These are phyloP conservation scores for Choristoneura fumiferana DNA, from an alignment of 1,140 invertebrate genomes.

Conservation along the genomic window DNA sequence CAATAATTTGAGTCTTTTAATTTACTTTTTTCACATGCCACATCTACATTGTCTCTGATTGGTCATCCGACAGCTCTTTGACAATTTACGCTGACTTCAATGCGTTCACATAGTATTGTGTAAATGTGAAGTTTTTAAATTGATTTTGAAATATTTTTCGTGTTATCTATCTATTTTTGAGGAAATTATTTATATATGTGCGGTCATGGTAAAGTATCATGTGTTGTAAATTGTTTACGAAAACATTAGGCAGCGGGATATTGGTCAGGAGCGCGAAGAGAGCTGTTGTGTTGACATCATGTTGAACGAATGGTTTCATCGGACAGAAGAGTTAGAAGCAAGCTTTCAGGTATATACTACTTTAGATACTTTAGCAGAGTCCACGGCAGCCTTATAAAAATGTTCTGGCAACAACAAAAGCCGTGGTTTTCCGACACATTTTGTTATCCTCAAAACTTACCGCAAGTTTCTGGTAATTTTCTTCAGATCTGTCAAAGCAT, in stretches of 20 bases:
- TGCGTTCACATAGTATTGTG: slow-evolving; percentile 57
- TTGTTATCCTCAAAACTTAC: no score
- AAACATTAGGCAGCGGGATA: slow-evolving; percentile 35
- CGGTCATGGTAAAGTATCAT: slow-evolving; percentile 68
- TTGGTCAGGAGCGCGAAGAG: slow-evolving; percentile 42
- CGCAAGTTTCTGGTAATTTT: no score
- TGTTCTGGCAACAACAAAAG: no score
- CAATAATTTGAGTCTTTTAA: background rate
- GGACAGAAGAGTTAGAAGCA: slow-evolving; percentile 45
- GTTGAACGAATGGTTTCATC: slow-evolving; percentile 71
- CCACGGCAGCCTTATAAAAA: no score
- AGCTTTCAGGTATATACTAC: slow-evolving; percentile 52
- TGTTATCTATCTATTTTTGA: slow-evolving; percentile 67
- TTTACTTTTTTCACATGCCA: background rate
- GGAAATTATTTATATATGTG: slow-evolving; percentile 70
- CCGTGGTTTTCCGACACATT: no score
- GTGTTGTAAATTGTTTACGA: slow-evolving; percentile 60
- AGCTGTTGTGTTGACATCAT: slow-evolving; percentile 54
- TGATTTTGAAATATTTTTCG: slow-evolving; percentile 74
- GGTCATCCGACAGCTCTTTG: slow-evolving; percentile 33
- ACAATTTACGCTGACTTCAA: slow-evolving; percentile 46
- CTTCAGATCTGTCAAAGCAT: no score
- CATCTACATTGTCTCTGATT: slow-evolving; percentile 39
- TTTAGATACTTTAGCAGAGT: no score
- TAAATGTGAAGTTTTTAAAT: slow-evolving; percentile 69